Percentiles rank a stretch among this genome's conserved stretches.
Conservation (phyloP, 2,113 vertebrate species). For the Prunella fulvescens region DNA sequence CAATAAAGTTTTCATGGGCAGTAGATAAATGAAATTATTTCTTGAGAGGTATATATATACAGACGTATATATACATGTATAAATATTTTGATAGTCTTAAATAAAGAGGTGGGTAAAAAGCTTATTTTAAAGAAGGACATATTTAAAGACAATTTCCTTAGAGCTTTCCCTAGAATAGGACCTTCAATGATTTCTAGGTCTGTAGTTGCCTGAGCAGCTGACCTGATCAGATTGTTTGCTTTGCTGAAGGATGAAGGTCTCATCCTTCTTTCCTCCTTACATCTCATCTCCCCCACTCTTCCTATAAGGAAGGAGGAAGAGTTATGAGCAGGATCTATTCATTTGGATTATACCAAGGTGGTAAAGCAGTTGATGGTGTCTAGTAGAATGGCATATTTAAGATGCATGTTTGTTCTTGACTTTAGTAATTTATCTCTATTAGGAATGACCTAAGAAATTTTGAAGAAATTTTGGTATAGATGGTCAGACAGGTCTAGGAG, state of each 20-base stretch:
- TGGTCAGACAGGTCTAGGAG: background rate
- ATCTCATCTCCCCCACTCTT: background rate
- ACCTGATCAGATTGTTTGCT: background rate
- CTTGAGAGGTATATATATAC: background rate
- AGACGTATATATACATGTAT: fast-evolving
- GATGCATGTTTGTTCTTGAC: background rate
- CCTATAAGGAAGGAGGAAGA: background rate
- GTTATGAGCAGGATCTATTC: background rate
- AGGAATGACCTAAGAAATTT: background rate
- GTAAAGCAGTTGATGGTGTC: background rate
- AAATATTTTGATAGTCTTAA: background rate
- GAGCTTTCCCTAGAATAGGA: background rate
- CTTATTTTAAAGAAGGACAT: background rate
- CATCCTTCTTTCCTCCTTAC: background rate
- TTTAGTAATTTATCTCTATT: background rate
- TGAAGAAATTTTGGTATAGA: background rate
- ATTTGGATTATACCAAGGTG: background rate
- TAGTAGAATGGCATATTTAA: background rate
- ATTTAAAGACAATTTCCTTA: background rate
- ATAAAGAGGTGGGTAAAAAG: background rate
- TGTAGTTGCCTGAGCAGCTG: background rate
- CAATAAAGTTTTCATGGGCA: background rate
- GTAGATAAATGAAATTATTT: background rate
- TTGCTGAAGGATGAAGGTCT: background rate
- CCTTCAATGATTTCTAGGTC: background rate